Evolutionary conservation across 53 echinoderm and acorn worm species (phyloP).

Genomic region (Antedon mediterranea): DNA sequence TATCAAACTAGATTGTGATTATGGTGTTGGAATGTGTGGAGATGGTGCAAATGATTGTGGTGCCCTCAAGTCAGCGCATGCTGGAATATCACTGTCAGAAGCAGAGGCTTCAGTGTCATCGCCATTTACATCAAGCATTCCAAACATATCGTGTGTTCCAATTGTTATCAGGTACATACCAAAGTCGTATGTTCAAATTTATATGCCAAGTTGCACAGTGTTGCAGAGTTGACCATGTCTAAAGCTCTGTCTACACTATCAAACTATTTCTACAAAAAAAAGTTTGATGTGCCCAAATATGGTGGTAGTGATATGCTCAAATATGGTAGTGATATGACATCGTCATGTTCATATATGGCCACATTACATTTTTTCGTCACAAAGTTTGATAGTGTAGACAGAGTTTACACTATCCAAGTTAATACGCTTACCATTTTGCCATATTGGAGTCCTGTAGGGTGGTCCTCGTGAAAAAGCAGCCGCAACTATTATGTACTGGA

Average conservation of each 20-base stretch:
- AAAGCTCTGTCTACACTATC: too few relatives aligned
- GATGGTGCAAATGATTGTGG: conserved; percentile 99
- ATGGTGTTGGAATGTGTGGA: conserved; percentile 88
- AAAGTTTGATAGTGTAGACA: too few relatives aligned
- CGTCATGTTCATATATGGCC: too few relatives aligned
- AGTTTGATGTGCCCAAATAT: too few relatives aligned
- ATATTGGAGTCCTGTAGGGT: conserved; percentile 77
- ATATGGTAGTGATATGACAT: too few relatives aligned
- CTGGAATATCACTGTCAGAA: conserved; percentile 77
- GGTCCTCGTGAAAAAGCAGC: conserved; percentile 80
- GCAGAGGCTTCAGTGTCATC: conserved; percentile 86
- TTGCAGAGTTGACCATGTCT: too few relatives aligned
- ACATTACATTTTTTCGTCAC: too few relatives aligned
- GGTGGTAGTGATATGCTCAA: too few relatives aligned
- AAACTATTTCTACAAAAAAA: too few relatives aligned
- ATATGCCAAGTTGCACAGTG: not conserved
- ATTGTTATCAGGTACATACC: conserved; percentile 48
- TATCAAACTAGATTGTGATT: too few relatives aligned
- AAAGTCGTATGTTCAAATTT: not conserved
- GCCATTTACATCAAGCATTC: conserved; percentile 85
- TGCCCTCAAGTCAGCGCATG: conserved; percentile 86
- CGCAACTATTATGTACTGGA: conserved; percentile 84
- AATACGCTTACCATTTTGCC: conserved; percentile 59
- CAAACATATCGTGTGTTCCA: conserved; percentile 81
- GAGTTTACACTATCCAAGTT: not conserved